phyloP scores from a whole-genome alignment of 2,888 invertebrate genomes.

The Julus scanicus region DNA sequence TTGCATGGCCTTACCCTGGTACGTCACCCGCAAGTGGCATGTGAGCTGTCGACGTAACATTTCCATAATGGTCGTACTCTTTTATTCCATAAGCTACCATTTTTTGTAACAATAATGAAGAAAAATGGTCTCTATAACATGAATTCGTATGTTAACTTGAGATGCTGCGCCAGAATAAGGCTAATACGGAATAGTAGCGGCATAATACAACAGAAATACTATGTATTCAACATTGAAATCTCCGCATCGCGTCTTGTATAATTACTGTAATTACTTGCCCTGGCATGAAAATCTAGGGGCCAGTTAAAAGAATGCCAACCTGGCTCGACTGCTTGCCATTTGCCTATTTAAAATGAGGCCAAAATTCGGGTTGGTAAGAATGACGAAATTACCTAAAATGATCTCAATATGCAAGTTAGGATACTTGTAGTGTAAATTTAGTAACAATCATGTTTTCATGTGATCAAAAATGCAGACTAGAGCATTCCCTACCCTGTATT shows the following conservation, averaged over 20 bases:
- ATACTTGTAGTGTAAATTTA: constrained; percentile 21
- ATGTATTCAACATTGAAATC: constrained; percentile 6
- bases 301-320: background rate
- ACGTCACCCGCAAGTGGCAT: too few relatives aligned
- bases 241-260: background rate
- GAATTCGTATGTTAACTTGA: too few relatives aligned
- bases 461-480: background rate
- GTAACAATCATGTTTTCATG: background rate
- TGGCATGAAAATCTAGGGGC: background rate
- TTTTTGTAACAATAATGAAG: too few relatives aligned
- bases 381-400: background rate
- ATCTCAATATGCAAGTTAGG: constrained; percentile 28
- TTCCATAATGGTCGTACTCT: too few relatives aligned
- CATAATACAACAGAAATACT: background rate
- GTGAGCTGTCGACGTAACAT: too few relatives aligned
- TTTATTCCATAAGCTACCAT: too few relatives aligned
- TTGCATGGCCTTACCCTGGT: too few relatives aligned
- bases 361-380: background rate
- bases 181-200: background rate
- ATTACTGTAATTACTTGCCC: background rate
- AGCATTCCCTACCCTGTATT: constrained; percentile 17
- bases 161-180: too few relatives aligned
- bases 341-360: background rate
- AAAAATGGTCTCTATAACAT: too few relatives aligned
- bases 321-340: background rate